These are phyloP conservation scores for Trichopoda pennipes DNA, from an alignment of 2,888 invertebrate genomes.

Conservation along the genomic window DNA sequence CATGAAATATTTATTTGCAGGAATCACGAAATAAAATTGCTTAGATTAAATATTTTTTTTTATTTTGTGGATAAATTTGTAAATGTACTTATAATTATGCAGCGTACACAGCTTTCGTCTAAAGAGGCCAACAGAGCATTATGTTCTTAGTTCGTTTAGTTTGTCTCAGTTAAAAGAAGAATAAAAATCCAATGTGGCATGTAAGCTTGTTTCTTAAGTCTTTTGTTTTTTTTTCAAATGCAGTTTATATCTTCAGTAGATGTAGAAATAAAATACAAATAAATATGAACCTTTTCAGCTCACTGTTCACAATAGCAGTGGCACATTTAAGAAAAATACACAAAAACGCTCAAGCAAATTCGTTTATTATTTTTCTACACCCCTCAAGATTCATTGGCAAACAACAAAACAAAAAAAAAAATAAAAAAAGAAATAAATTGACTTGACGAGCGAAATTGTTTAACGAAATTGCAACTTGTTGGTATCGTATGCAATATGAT, in stretches of 20 bases:
- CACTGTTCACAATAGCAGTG: conserved; percentile 19
- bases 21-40: too few species aligned
- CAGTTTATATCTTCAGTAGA: not conserved
- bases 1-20: too few species aligned
- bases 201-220: conserved; percentile 63
- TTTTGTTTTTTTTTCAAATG: conserved; percentile 49
- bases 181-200: conserved; percentile 36
- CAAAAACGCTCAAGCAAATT: conserved; percentile 19
- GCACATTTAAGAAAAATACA: conserved; percentile 20
- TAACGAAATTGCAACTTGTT: conserved; percentile 36
- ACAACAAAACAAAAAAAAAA: not conserved
- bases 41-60: too few species aligned
- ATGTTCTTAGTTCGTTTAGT: conserved; percentile 9
- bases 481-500: conserved; percentile 28
- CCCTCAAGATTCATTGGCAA: conserved; percentile 1
- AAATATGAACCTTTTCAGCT: conserved; percentile 17
- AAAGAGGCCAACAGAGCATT: not conserved
- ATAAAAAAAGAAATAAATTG: not conserved
- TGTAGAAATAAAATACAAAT: not conserved
- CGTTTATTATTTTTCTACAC: conserved; percentile 11
- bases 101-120: not conserved
- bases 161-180: not conserved
- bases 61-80: too few species aligned
- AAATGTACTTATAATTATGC: conserved; percentile 1
- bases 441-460: conserved; percentile 32